Base-by-base conservation (phyloP, 30 jellyfish, hydroid and myxozoan genomes). In the Aurelia aurita complex sp. Pacific region DNA sequence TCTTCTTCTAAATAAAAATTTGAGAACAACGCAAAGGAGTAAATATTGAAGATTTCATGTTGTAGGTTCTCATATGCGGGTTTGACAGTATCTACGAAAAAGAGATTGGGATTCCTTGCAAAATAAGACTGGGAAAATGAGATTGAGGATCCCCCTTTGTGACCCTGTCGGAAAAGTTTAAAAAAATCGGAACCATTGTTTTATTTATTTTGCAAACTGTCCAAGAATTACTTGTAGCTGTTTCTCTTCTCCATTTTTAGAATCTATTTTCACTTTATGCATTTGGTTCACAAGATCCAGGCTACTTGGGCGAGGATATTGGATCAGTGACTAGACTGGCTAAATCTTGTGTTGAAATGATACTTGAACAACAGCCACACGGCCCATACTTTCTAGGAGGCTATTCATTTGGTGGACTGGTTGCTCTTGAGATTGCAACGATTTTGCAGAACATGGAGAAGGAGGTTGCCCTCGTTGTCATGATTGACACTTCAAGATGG, bases 311-410 rank as follows among this genome's bases (percentile, higher is more conserved):
- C 3, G 96, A 86, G 69, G 96, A 86, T 36, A 55, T 73, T 60
- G 86, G 80, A 13, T 63, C 85, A 14, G 96, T 77, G 51, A 9
- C 61, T 9, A 67, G 89, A 57, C 79, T 86, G 5, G 96, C 96
- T 2, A 75, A 76, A 34, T 86, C 96, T 17, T 86, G 88, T 72
- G 43, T 86, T 53, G 55, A 57, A 53, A 57, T 76, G 64, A 19
- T 86, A 17, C 38, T 63, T 71, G 80, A 76, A 10, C 51, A 65
- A 12, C 96, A 86, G 73, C 85, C 87, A 14, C 54, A 63, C 38
- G 96, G 96, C 40, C 96, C 96, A n/a, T 86, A 76, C 61, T 86
- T 75, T 60, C 9, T 86, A 3, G 96, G 96, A 9, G 96, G 96
- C 46, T 86, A 86, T 64, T 86, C 96, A 3, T 86, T 86, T 46